Evolutionary conservation across 2,888 invertebrate genomes (phyloP).

Genomic region (Eupithecia vulgata): DNA sequence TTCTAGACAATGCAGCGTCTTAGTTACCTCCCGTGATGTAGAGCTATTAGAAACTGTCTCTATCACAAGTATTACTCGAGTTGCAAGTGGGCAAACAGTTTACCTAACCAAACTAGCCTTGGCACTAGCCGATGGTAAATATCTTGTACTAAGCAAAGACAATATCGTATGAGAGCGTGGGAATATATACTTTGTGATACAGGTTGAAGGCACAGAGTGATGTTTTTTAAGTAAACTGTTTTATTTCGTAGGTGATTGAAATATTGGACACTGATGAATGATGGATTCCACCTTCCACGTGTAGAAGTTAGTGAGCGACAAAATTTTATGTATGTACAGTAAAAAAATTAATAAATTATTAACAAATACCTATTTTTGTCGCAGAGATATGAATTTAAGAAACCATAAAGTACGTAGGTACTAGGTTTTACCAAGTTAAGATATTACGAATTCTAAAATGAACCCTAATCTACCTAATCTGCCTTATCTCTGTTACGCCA

Average conservation of each 20-base stretch:
- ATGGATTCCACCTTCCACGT: neutral
- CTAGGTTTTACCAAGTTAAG: neutral
- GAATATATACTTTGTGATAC: conserved; percentile 3
- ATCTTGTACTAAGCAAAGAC: conserved; percentile 29
- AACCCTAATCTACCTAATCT: neutral
- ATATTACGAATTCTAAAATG: neutral
- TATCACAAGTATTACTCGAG: conserved; percentile 19
- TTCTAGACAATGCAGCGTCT: neutral
- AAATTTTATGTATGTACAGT: neutral
- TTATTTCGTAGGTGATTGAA: neutral
- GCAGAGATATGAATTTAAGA: neutral
- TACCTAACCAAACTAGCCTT: conserved; percentile 35
- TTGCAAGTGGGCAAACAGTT: conserved; percentile 29
- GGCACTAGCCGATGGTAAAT: conserved; percentile 30
- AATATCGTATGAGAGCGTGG: neutral
- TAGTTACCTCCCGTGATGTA: neutral
- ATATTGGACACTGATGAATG: neutral
- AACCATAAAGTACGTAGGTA: neutral
- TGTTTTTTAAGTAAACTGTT: neutral
- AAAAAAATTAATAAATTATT: neutral
- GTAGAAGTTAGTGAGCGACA: neutral
- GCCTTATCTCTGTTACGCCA: neutral
- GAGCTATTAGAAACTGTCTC: conserved; percentile 9
- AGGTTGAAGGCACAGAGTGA: neutral
- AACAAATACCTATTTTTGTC: neutral